A percentile compares a stretch with the other conserved stretches of the same genome.
Evolutionary conservation across 2,888 invertebrate species (phyloP).

Genomic region (Antheraea yamamai): DNA sequence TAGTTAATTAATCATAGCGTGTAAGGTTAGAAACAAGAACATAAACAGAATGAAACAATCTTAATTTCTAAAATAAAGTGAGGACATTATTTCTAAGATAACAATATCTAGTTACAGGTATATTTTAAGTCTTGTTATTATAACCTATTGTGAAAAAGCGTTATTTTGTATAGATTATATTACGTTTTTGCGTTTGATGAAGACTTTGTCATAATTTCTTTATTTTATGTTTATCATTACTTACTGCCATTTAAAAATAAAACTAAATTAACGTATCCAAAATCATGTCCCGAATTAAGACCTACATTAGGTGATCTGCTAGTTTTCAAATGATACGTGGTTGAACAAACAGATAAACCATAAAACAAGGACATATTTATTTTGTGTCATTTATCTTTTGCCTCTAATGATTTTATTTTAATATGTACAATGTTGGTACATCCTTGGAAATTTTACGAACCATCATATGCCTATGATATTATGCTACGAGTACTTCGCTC

Average conservation of each 20-base stretch:
- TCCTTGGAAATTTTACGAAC: background rate
- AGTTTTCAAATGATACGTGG: background rate
- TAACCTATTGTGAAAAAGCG: too few species aligned
- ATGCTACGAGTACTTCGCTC: slow-evolving; percentile 42
- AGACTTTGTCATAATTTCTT: background rate
- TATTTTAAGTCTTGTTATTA: too few species aligned
- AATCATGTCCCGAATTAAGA: background rate
- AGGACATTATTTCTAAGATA: too few species aligned
- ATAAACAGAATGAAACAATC: too few species aligned
- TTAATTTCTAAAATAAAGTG: too few species aligned
- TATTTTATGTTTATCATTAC: background rate
- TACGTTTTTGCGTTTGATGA: background rate
- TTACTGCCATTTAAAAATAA: too few species aligned
- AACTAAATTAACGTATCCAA: background rate
- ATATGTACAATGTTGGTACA: background rate
- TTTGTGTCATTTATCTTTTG: too few species aligned
- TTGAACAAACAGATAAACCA: background rate
- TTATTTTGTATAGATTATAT: too few species aligned
- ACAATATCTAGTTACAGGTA: too few species aligned
- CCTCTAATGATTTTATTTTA: too few species aligned
- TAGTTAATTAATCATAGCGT: too few species aligned
- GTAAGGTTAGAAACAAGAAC: too few species aligned
- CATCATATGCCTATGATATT: background rate
- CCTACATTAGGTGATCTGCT: background rate
- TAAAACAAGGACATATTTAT: background rate